Evolutionary conservation across 1,140 invertebrate genomes (phyloP).

Genomic region (Heliconius hewitsoni): DNA sequence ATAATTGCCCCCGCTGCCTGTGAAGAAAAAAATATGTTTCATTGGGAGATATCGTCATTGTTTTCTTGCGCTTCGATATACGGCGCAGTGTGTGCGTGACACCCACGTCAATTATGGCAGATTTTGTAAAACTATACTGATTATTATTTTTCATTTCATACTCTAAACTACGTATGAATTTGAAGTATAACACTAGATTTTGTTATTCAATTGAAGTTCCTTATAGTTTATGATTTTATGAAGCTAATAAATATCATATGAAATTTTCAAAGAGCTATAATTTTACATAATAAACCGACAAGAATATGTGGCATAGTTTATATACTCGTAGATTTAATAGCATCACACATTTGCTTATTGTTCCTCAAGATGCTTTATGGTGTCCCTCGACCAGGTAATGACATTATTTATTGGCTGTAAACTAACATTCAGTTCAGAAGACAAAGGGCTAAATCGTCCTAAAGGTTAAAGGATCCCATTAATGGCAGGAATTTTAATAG

Average conservation of each 20-base stretch:
- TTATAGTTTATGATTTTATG: background rate
- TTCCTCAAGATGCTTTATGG: constrained; percentile 64
- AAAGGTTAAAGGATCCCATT: constrained; percentile 52
- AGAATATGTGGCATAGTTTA: constrained; percentile 64
- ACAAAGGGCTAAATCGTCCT: constrained; percentile 65
- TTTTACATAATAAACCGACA: constrained; percentile 41
- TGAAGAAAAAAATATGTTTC: constrained; percentile 54
- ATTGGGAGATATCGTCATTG: constrained; percentile 54
- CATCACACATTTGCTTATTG: constrained; percentile 68
- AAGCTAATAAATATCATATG: background rate
- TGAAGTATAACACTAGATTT: too few species aligned
- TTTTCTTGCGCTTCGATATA: constrained; percentile 42
- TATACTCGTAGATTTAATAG: constrained; percentile 59
- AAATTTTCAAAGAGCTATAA: background rate
- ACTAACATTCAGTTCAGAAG: constrained; percentile 52
- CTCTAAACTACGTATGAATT: too few species aligned
- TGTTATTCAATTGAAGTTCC: background rate
- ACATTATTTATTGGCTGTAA: constrained; percentile 74
- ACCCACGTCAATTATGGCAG: background rate
- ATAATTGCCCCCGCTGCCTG: constrained; percentile 73
- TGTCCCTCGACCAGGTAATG: constrained; percentile 71
- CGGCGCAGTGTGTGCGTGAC: background rate
- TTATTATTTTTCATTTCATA: background rate
- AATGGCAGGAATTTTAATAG: constrained; percentile 57
- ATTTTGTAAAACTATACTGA: background rate